These are phyloP conservation scores for Hydriomena furcata DNA, from an alignment of 2,888 invertebrate genomes.

Conservation along the genomic window DNA sequence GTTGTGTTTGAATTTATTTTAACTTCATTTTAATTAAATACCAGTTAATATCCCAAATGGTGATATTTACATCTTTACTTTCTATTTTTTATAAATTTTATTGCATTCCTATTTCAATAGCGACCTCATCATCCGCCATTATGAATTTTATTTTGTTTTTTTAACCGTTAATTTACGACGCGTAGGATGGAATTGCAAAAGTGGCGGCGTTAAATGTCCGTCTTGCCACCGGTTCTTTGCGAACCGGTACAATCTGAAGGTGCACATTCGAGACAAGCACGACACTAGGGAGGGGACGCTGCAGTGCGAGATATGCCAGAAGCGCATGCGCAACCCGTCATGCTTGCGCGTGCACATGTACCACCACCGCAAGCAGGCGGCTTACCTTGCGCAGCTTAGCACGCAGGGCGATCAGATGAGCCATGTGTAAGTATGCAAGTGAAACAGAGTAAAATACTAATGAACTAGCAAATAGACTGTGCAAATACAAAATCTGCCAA, in stretches of 20 bases:
- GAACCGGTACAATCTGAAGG: constrained; percentile 87
- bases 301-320: constrained; percentile 88
- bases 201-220: constrained; percentile 84
- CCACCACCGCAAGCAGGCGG: constrained; percentile 85
- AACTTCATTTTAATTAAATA: constrained; percentile 3
- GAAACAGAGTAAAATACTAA: too few relatives aligned
- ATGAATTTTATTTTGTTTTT: background rate
- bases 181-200: constrained; percentile 75
- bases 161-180: constrained; percentile 12
- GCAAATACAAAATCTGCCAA: too few relatives aligned
- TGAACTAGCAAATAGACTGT: too few relatives aligned
- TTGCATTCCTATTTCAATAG: too few relatives aligned
- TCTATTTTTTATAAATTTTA: too few relatives aligned
- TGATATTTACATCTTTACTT: too few relatives aligned
- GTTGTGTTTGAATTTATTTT: background rate
- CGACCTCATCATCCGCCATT: constrained; percentile 4
- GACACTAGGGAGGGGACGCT: constrained; percentile 86
- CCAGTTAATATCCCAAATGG: too few relatives aligned
- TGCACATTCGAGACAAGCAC: constrained; percentile 89
- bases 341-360: constrained; percentile 86
- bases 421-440: constrained; percentile 46
- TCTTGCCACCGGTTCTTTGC: constrained; percentile 86
- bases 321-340: constrained; percentile 85
- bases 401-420: constrained; percentile 61
- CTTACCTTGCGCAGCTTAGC: constrained; percentile 69